These are phyloP conservation scores for Eumacrocentrus americanus DNA, from an alignment of 2,888 invertebrate species.

Conservation along the genomic window DNA sequence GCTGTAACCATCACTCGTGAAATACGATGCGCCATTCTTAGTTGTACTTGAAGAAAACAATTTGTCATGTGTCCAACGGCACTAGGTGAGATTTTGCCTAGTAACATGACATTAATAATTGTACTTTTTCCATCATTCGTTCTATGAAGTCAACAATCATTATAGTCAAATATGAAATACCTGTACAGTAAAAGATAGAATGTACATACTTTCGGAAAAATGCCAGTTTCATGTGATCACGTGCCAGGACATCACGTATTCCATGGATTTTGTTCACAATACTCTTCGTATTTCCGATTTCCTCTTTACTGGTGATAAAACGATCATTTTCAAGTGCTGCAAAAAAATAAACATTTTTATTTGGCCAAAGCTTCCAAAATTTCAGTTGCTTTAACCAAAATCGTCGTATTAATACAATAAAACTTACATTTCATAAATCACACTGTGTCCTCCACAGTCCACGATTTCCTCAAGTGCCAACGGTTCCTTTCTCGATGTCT, in stretches of 20 bases:
- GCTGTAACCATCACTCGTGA: slow-evolving; percentile 82
- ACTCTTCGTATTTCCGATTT: slow-evolving; percentile 76
- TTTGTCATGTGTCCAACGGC: slow-evolving; percentile 99
- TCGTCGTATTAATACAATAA: background rate
- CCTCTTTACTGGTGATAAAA: slow-evolving; percentile 74
- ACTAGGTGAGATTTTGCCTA: slow-evolving; percentile 95
- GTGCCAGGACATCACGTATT: slow-evolving; percentile 90
- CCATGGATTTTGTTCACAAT: slow-evolving; percentile 88
- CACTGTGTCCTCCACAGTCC: slow-evolving; percentile 88
- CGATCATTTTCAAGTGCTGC: slow-evolving; percentile 71
- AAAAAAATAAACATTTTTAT: slow-evolving; percentile 34
- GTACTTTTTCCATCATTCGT: slow-evolving; percentile 99
- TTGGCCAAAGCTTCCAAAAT: too few relatives aligned
- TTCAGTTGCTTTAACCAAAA: slow-evolving; percentile 1
- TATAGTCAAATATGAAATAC: too few relatives aligned
- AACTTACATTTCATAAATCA: slow-evolving; percentile 83
- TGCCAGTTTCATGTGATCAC: slow-evolving; percentile 98
- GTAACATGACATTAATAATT: slow-evolving; percentile 99
- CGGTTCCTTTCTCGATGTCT: too few relatives aligned
- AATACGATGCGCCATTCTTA: slow-evolving; percentile 83
- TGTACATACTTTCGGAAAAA: slow-evolving; percentile 78
- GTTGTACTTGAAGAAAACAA: slow-evolving; percentile 98
- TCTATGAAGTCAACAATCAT: too few relatives aligned
- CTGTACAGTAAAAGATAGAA: too few relatives aligned
- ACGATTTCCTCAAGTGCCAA: slow-evolving; percentile 93